phyloP scores from a whole-genome alignment of 1,140 invertebrate genomes.

The Bombus pascuorum region DNA sequence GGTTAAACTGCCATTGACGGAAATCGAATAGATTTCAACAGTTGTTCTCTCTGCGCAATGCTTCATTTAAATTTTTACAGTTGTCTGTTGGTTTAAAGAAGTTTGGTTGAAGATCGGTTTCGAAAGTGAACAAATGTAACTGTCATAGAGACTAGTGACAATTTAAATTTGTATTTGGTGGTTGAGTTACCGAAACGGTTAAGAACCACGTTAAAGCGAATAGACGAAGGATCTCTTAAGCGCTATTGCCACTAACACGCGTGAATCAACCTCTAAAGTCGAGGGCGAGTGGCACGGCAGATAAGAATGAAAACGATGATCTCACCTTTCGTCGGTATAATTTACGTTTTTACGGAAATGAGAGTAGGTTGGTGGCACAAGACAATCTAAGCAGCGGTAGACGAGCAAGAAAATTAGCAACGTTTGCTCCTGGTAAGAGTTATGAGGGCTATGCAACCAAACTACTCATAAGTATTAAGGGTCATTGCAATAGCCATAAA shows the following conservation, averaged over 20 bases:
- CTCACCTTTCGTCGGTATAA: constrained; percentile 54
- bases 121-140: no score
- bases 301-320: constrained; percentile 65
- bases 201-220: no score
- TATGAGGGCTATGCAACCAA: constrained; percentile 74
- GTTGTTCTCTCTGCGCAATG: no score
- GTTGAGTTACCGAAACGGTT: no score
- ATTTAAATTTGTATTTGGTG: not conserved
- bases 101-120: no score
- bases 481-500: constrained; percentile 79
- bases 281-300: not conserved
- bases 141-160: no score
- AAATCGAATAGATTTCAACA: no score
- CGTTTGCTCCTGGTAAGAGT: constrained; percentile 70
- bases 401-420: constrained; percentile 74
- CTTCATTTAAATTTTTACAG: no score
- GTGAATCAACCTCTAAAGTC: constrained; percentile 42
- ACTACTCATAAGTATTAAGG: constrained; percentile 79
- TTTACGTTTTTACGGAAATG: constrained; percentile 65
- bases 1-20: no score
- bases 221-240: not conserved
- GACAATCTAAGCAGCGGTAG: constrained; percentile 54
- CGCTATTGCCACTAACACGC: not conserved
- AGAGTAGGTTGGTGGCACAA: constrained; percentile 48
- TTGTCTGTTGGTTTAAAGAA: no score